Percentiles rank a stretch among this genome's conserved stretches.
phyloP scores from a whole-genome alignment of 2,888 invertebrate species.

The Diplolepis rosae region DNA sequence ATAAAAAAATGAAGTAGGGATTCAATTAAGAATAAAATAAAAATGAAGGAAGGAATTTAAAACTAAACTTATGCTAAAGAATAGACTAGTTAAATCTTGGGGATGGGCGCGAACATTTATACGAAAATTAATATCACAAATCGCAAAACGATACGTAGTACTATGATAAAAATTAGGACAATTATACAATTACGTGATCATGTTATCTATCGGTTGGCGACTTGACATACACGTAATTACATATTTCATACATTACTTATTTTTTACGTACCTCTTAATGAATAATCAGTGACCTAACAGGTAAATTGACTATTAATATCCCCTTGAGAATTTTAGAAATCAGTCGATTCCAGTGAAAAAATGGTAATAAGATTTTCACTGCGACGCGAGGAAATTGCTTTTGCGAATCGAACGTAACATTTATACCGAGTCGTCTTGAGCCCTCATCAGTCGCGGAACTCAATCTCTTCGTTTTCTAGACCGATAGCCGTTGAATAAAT shows the following conservation, averaged over 20 bases:
- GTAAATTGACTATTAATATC: constrained; percentile 73
- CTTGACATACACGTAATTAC: constrained; percentile 44
- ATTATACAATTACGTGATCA: constrained; percentile 59
- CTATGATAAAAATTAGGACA: constrained; percentile 63
- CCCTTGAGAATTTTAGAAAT: constrained; percentile 70
- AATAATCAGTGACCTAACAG: constrained; percentile 62
- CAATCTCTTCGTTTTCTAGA: constrained; percentile 12
- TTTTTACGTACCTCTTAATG: constrained; percentile 59
- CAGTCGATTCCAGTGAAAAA: constrained; percentile 66
- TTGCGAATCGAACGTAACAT: constrained; percentile 32
- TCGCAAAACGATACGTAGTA: constrained; percentile 62
- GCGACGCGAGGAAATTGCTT: constrained; percentile 4
- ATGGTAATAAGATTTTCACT: constrained; percentile 38
- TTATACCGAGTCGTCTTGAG: constrained; percentile 37
- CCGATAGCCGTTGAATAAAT: constrained; percentile 3
- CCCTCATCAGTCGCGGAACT: neutral
- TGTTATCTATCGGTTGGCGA: constrained; percentile 37
- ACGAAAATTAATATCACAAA: constrained; percentile 60
- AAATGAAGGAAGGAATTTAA: neutral
- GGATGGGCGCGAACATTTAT: constrained; percentile 31
- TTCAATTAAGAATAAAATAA: neutral
- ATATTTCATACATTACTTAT: constrained; percentile 56
- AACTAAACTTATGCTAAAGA: constrained; percentile 14
- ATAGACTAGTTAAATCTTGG: constrained; percentile 25
- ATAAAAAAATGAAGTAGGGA: neutral